phyloP scores from a whole-genome alignment of 2,113 vertebrate species.

The Xenopus laevis region DNA sequence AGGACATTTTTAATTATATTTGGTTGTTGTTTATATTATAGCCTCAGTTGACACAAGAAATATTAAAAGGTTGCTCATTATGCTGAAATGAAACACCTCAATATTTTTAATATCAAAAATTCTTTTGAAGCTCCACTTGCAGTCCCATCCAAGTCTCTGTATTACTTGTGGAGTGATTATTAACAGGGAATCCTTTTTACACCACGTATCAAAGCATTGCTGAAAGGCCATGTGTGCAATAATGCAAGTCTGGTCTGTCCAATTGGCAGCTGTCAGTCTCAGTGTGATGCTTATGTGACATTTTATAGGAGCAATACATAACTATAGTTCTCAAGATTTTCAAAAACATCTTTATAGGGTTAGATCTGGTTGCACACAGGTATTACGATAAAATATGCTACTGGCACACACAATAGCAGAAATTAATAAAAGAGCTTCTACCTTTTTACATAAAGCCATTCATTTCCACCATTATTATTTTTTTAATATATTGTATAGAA shows the following conservation, averaged over 20 bases:
- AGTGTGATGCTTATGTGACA: not conserved
- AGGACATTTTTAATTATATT: conserved; percentile 33
- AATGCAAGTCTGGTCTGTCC: not conserved
- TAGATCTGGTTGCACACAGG: too few relatives aligned
- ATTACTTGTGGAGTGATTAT: conserved; percentile 13
- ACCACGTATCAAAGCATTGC: not conserved
- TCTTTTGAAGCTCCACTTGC: conserved; percentile 30
- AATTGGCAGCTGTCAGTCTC: not conserved
- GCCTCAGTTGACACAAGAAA: conserved; percentile 7
- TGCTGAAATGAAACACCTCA: conserved; percentile 43
- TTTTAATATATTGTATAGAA: too few relatives aligned
- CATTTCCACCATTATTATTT: too few relatives aligned
- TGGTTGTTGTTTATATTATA: conserved; percentile 28
- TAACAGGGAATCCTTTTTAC: conserved; percentile 14
- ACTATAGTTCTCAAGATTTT: too few relatives aligned
- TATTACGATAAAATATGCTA: too few relatives aligned
- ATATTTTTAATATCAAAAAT: conserved; percentile 29
- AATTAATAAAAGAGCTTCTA: too few relatives aligned
- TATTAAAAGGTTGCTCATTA: conserved; percentile 11
- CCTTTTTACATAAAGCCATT: too few relatives aligned
- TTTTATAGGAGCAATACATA: not conserved
- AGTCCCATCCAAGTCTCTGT: conserved; percentile 11
- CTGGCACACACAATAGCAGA: too few relatives aligned
- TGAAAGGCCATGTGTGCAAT: not conserved
- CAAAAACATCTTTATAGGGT: too few relatives aligned